A percentile compares a stretch with the other conserved stretches of the same genome.
Conservation (phyloP, 2,113 vertebrate genomes). For the Anarhynchus alexandrinus region DNA sequence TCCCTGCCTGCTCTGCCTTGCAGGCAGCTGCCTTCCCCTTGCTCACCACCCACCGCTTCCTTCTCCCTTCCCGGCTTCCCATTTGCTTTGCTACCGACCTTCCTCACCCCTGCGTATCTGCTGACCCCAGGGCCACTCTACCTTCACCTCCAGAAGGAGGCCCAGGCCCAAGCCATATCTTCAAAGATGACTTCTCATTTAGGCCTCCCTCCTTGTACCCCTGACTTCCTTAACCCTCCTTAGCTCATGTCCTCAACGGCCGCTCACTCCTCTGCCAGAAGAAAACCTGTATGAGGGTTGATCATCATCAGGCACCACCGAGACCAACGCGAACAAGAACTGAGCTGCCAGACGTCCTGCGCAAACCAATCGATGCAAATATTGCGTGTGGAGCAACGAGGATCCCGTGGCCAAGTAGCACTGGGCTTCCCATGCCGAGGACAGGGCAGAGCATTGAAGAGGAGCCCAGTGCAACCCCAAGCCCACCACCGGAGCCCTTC, state of each 20-base stretch:
- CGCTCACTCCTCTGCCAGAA: neutral
- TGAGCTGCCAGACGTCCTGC: accelerated
- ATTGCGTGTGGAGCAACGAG: neutral
- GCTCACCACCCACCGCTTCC: neutral
- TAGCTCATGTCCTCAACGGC: neutral
- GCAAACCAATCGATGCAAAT: neutral
- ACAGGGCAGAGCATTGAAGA: neutral
- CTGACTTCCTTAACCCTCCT: neutral
- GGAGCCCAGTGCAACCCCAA: neutral
- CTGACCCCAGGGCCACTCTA: neutral
- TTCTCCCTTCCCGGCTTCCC: neutral
- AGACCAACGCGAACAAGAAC: neutral
- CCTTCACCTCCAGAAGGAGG: neutral
- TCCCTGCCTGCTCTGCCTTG: neutral
- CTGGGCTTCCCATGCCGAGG: too few relatives aligned
- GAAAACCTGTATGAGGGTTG: neutral
- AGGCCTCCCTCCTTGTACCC: neutral
- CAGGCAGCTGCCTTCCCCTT: neutral
- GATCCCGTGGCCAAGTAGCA: neutral
- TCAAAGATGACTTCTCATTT: neutral
- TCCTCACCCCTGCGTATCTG: too few relatives aligned
- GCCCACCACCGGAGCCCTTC: neutral
- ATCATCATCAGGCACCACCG: neutral
- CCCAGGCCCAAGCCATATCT: neutral
- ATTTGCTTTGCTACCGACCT: neutral